Evolutionary conservation across 2,888 invertebrate species (phyloP).

Genomic region (Phaonia tiefii): DNA sequence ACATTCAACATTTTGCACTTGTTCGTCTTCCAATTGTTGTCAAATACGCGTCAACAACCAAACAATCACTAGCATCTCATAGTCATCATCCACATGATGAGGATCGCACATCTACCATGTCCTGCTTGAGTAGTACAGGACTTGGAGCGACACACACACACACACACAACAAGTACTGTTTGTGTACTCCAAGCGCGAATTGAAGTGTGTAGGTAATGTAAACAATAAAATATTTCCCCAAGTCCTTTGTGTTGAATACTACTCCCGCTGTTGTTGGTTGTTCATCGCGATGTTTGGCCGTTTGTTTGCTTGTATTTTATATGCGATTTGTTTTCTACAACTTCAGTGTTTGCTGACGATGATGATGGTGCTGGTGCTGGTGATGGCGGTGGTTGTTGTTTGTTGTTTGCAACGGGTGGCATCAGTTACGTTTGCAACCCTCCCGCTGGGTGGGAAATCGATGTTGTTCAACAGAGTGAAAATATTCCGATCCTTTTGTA

Average conservation of each 20-base stretch:
- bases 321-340: constrained; percentile 2
- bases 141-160: no score
- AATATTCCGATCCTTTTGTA: constrained; percentile 44
- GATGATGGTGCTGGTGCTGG: constrained; percentile 11
- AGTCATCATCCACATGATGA: not conserved
- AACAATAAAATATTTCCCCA: constrained; percentile 57
- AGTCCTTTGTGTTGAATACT: constrained; percentile 11
- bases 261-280: not conserved
- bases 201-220: constrained; percentile 37
- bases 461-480: constrained; percentile 23
- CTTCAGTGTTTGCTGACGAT: not conserved
- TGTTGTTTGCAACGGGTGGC: constrained; percentile 33
- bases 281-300: not conserved
- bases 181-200: constrained; percentile 36
- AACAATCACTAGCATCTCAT: not conserved
- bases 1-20: constrained; percentile 45
- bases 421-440: constrained; percentile 25
- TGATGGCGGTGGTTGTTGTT: constrained; percentile 7
- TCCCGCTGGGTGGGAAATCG: constrained; percentile 38
- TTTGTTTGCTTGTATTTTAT: constrained; percentile 19
- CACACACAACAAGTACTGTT: not conserved
- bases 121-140: not conserved
- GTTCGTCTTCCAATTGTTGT: constrained; percentile 52
- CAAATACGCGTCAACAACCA: not conserved
- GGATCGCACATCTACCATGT: not conserved